These are phyloP conservation scores for Dyspetes luteomarginatus DNA, from an alignment of 2,888 invertebrate species.

Conservation along the genomic window DNA sequence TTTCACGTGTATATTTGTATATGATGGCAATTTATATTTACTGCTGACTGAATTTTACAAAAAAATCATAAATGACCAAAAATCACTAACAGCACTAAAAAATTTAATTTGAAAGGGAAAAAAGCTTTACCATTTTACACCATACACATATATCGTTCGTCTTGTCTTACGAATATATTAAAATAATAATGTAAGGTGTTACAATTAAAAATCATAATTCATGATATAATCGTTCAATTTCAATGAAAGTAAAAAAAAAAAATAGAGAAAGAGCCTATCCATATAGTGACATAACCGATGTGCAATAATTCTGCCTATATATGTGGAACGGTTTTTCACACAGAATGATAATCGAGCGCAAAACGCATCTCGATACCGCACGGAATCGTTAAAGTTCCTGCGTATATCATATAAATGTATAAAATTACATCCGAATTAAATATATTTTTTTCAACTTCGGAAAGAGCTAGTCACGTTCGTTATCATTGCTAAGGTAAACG, in stretches of 20 bases:
- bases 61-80: slow-evolving; percentile 12
- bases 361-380: slow-evolving; percentile 28
- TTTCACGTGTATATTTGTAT: not conserved
- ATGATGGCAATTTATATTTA: slow-evolving; percentile 17
- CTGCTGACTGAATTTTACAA: slow-evolving; percentile 49
- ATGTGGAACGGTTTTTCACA: slow-evolving; percentile 2
- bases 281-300: slow-evolving; percentile 27
- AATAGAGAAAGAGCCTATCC: slow-evolving; percentile 2
- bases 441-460: too few relatives aligned
- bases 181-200: slow-evolving; percentile 1
- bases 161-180: slow-evolving; percentile 19
- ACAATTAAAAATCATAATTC: not conserved
- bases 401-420: slow-evolving; percentile 26
- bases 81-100: slow-evolving; percentile 17
- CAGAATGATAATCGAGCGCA: not conserved
- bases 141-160: slow-evolving; percentile 27
- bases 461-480: too few relatives aligned
- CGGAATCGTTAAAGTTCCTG: slow-evolving; percentile 52
- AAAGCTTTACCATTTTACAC: slow-evolving; percentile 52
- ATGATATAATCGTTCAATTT: slow-evolving; percentile 32
- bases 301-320: slow-evolving; percentile 55
- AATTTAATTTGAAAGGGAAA: slow-evolving; percentile 18
- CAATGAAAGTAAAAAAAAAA: slow-evolving; percentile 23
- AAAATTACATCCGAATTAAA: too few relatives aligned
- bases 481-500: too few relatives aligned